Conservation (phyloP, 1,140 invertebrate genomes). For the Cardiocondyla obscurior region DNA sequence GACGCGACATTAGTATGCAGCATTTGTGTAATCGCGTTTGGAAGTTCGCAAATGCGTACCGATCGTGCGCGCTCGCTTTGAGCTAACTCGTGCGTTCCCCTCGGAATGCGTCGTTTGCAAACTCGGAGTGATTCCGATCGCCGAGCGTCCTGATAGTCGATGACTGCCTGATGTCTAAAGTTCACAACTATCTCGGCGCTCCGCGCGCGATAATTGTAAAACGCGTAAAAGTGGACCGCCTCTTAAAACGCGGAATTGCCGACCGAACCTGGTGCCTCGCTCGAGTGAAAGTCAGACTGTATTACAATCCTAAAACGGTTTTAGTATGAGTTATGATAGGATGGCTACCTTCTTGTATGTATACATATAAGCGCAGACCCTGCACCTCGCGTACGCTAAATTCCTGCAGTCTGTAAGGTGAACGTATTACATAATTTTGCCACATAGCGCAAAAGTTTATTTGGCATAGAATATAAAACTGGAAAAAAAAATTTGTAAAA, state of each 20-base stretch:
- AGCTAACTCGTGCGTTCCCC: neutral
- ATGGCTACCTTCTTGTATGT: neutral
- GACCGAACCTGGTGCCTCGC: neutral
- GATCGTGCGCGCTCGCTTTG: neutral
- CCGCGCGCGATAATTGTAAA: neutral
- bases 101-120: neutral
- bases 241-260: slow-evolving; percentile 44
- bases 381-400: neutral
- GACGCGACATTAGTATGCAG: neutral
- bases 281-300: slow-evolving; percentile 35
- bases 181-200: neutral
- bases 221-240: neutral
- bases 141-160: neutral
- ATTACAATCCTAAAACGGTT: slow-evolving; percentile 11
- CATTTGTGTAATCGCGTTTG: neutral
- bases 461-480: neutral
- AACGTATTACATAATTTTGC: neutral
- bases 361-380: neutral
- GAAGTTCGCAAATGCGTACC: neutral
- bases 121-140: slow-evolving; percentile 1
- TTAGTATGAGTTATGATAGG: neutral
- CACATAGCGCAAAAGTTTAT: too few relatives aligned
- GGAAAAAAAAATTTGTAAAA: neutral
- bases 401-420: neutral
- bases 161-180: neutral